These are phyloP conservation scores for Scarus forsteni DNA, from an alignment of 2,797 vertebrate genomes.

Conservation along the genomic window DNA sequence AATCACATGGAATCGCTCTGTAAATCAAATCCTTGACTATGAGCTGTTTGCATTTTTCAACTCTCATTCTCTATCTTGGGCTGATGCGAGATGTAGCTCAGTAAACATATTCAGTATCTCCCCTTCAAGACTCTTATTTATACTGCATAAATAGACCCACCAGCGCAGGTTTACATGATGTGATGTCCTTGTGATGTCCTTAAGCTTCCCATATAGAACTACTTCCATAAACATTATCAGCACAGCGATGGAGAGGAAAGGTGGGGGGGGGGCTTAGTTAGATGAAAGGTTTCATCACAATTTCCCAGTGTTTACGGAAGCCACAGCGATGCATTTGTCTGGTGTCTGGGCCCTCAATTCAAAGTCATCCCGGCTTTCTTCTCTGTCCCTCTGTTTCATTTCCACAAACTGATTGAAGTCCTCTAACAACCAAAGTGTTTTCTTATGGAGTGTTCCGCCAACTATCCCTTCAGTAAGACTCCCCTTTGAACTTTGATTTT, in stretches of 20 bases:
- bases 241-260: conserved; percentile 18
- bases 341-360: conserved; percentile 69
- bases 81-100: conserved; percentile 36
- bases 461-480: conserved; percentile 75
- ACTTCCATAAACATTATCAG: conserved; percentile 69
- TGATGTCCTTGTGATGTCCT: conserved; percentile 81
- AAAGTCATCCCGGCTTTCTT: conserved; percentile 61
- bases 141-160: conserved; percentile 71
- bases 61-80: conserved; percentile 39
- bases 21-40: conserved; percentile 24
- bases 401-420: conserved; percentile 77
- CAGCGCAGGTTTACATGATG: conserved; percentile 68
- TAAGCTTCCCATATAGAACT: conserved; percentile 61
- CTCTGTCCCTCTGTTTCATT: conserved; percentile 70
- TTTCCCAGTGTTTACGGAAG: conserved; percentile 73
- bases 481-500: conserved; percentile 82
- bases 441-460: conserved; percentile 72
- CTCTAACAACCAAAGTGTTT: conserved; percentile 78
- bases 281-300: conserved; percentile 63
- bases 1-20: conserved; percentile 36
- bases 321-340: conserved; percentile 70
- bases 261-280: conserved; percentile 42
- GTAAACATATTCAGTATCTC: conserved; percentile 56
- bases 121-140: conserved; percentile 53
- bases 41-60: conserved; percentile 29